Base-by-base conservation (phyloP, 2,797 vertebrate genomes). In the Hydrocynus forskahlii region DNA sequence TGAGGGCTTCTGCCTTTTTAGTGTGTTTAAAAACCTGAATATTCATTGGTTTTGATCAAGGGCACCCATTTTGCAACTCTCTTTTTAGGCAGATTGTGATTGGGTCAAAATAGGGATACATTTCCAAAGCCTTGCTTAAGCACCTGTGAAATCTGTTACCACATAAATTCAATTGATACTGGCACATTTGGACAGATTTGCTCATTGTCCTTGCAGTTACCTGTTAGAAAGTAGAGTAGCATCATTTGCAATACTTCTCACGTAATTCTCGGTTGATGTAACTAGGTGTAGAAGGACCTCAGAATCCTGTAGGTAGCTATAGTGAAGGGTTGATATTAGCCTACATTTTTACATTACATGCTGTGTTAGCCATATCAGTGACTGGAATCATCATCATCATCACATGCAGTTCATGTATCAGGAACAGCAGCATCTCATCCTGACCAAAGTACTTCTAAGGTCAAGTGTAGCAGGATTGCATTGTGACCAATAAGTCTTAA, bases 1-100 rank as follows among this genome's bases (percentile, higher is more conserved):
- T 90, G 92, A 91, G 85, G 91, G 89, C 91, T 90, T 92, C 92
- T 92, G 92, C 93, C 93, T 93, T 93, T 91, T 93, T 92, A 93
- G 92, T 91, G 92, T 94, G 93, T 93, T 92, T 92, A 50, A 78
- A 78, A 79, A 77, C 67, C 68, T 13, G 75, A 85, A 78, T 63
- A 25, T 75, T 83, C 72, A 71, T 85, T 83, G 81, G 92, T 92
- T 83, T 79, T 92, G 86, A 89, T 83, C 80, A 74, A 89, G 88
- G 87, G 88, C 86, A 89, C 91, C 75, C 67, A 62, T 80, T 71
- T 82, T 80, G 43, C 67, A 78, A 69, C 71, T 78, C 73, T 77
- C 64, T 79, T 81, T 84, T 83, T 81, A 78, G 78, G 69, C 68
- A 75, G 68, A 69, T 80, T 76, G 78, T 85, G 57, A 78, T 67